Percentiles rank a stretch among this genome's conserved stretches.
These are phyloP conservation scores for Leuctra nigra DNA, from an alignment of 2,888 invertebrate species.

Conservation along the genomic window DNA sequence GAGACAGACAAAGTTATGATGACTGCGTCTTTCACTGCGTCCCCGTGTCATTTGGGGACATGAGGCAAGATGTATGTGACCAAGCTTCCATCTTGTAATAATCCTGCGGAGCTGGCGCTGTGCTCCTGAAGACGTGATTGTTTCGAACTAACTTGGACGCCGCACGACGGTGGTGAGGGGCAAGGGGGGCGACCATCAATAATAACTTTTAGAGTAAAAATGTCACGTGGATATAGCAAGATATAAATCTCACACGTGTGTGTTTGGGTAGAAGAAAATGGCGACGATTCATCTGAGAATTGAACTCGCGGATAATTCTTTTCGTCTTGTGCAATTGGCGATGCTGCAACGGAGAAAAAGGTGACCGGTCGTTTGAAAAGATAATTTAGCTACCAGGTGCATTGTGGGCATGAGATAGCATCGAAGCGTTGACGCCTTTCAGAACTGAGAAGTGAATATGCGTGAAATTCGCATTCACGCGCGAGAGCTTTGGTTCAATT, in stretches of 20 bases:
- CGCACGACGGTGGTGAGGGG: too few relatives aligned
- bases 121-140: constrained; percentile 25
- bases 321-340: too few relatives aligned
- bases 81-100: constrained; percentile 21
- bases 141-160: constrained; percentile 20
- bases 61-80: constrained; percentile 24
- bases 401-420: too few relatives aligned
- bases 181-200: constrained; percentile 26
- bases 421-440: too few relatives aligned
- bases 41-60: constrained; percentile 17
- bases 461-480: too few relatives aligned
- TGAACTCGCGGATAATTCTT: neutral
- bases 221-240: constrained; percentile 27
- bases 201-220: constrained; percentile 29
- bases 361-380: too few relatives aligned
- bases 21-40: constrained; percentile 4
- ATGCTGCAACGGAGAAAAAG: too few relatives aligned
- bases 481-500: too few relatives aligned
- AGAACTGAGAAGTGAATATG: too few relatives aligned
- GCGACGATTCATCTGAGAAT: neutral
- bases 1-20: constrained; percentile 20
- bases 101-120: constrained; percentile 16
- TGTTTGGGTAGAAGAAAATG: constrained; percentile 11
- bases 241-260: constrained; percentile 28
- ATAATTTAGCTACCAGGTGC: too few relatives aligned